Evolutionary conservation across 2,888 invertebrate species (phyloP), one percentile per base, ranked within the genome.

Genomic region (Leptinotarsa rubiginosa): DNA sequence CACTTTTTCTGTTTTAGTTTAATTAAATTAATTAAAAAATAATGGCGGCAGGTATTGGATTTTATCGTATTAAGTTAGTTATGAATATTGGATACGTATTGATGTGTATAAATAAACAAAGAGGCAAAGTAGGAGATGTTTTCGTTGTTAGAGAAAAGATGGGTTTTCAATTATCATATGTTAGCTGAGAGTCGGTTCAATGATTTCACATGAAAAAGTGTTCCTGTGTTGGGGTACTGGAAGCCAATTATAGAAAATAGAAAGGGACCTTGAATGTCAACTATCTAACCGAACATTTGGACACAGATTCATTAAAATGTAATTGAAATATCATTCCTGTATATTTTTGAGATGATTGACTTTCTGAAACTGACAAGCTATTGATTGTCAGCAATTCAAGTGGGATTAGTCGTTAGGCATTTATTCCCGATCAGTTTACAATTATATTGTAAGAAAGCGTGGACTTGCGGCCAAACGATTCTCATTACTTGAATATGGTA

Each of bases 101-200:
- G 79, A 80, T 82, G 80, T 81, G 76, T 77, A 80, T 79, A 75
- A 77, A 78, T 71, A 75, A 64, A 74, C 70, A 72, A 75, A 74
- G 77, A 80, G 81, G 80, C 80, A 79, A 75, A 78, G 78, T 79
- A 77, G 77, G 79, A 69, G 78, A 79, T 75, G 75, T 74, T 76
- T 74, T 78, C 76, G 75, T 65, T 75, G 73, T 77, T 81, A 70
- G 75, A 41, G 75, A 75, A 73, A 73, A 72, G 66, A 74, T 79
- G 79, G 79, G 75, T 75, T 76, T 78, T 72, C n/a, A 25, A 54
- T 52, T 66, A 65, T 66, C 73, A 64, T 10, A 22, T 31, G 64
- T 64, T 64, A 25, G 25, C 41, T 20, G 25, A 64, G 50, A n/a
- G 50, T 50, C 13, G 16, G 7, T 50, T 50, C 16, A 50, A n/a